Evolutionary conservation across 2,888 invertebrate genomes (phyloP).

Genomic region (Formica aserva): DNA sequence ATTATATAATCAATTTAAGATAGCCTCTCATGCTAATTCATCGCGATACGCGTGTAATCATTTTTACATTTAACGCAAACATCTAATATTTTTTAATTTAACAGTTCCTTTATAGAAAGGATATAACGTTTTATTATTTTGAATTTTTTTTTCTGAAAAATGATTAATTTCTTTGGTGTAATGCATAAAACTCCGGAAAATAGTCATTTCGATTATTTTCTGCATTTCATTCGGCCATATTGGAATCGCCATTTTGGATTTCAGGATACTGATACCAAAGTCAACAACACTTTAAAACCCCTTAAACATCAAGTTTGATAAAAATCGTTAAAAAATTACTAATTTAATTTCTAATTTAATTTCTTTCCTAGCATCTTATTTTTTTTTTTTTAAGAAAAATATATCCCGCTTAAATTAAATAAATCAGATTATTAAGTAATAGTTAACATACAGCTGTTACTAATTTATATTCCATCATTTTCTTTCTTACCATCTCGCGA

Average conservation of each 20-base stretch:
- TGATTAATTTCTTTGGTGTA: not conserved
- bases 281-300: not conserved
- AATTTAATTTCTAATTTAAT: not conserved
- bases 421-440: not conserved
- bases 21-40: not conserved
- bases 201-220: not conserved
- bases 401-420: not conserved
- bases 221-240: constrained; percentile 27
- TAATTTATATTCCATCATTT: not conserved
- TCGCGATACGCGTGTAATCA: not conserved
- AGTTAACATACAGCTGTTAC: not conserved
- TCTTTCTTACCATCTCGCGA: not conserved
- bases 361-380: not conserved
- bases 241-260: constrained; percentile 37
- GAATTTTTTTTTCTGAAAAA: not conserved
- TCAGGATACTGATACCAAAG: constrained; percentile 4
- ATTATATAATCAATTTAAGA: constrained; percentile 19
- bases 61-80: not conserved
- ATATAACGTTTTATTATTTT: not conserved
- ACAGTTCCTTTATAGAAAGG: not conserved
- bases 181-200: not conserved
- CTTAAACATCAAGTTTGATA: not conserved
- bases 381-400: not conserved
- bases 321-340: not conserved
- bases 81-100: not conserved